Conservation (phyloP, 2,797 vertebrate species). For the Hyperoplus immaculatus region DNA sequence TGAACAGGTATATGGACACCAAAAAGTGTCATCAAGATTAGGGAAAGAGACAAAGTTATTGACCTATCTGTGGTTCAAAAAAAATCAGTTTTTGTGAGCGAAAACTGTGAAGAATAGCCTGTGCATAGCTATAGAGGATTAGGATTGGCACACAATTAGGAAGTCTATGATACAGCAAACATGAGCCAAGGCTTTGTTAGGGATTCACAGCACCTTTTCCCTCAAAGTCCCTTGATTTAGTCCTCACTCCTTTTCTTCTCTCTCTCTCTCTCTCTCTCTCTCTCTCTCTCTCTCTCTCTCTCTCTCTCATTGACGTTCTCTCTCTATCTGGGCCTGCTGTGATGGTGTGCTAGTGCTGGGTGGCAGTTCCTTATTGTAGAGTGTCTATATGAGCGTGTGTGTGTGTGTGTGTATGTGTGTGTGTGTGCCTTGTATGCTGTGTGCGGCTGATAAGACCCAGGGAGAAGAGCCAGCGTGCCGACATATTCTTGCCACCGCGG, state of each 20-base stretch:
- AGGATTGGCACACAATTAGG: conserved; percentile 75
- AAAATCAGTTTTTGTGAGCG: conserved; percentile 37
- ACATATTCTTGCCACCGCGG: conserved; percentile 85
- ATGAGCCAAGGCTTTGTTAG: conserved; percentile 79
- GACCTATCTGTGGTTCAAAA: conserved; percentile 6
- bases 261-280: conserved; percentile 53
- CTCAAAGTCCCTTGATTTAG: conserved; percentile 81
- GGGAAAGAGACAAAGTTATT: neutral
- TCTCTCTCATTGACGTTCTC: conserved; percentile 72
- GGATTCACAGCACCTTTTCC: conserved; percentile 79
- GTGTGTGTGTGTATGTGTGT: conserved; percentile 52
- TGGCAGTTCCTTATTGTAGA: conserved; percentile 83
- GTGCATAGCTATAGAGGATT: conserved; percentile 74
- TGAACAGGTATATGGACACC: no score
- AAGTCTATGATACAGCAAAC: conserved; percentile 77
- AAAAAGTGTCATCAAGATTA: conserved; percentile 15
- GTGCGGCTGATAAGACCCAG: conserved; percentile 82
- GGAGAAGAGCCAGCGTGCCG: conserved; percentile 85
- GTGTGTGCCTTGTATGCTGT: conserved; percentile 75
- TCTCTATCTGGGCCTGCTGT: conserved; percentile 78
- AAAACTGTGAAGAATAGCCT: conserved; percentile 59
- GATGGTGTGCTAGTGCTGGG: conserved; percentile 76
- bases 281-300: conserved; percentile 42
- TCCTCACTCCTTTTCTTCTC: conserved; percentile 69
- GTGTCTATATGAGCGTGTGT: conserved; percentile 64